phyloP scores from a whole-genome alignment of 2,113 vertebrate species.

The Hyaena hyaena region DNA sequence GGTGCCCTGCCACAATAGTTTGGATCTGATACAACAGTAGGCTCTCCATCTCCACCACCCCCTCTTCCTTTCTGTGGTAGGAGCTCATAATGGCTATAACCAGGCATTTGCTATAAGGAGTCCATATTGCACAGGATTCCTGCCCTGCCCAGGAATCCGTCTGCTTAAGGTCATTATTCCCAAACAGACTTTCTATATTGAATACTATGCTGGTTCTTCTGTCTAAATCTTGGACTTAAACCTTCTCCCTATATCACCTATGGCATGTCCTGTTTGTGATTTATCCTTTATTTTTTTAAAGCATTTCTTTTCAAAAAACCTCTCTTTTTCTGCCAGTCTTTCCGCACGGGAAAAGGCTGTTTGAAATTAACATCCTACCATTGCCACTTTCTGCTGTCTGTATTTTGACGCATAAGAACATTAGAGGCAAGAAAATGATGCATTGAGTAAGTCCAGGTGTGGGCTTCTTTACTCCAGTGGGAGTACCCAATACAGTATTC shows the following conservation, averaged over 20 bases:
- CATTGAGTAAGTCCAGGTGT: neutral
- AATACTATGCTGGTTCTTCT: neutral
- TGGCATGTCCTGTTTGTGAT: neutral
- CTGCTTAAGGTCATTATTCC: neutral
- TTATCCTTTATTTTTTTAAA: neutral
- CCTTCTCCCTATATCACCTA: neutral
- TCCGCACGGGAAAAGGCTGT: neutral
- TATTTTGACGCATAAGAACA: neutral
- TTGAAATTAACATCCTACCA: neutral
- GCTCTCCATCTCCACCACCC: accelerated
- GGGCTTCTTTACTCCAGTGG: neutral
- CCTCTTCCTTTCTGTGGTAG: neutral
- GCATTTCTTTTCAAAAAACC: neutral
- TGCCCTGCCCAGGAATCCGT: neutral
- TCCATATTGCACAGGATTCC: neutral
- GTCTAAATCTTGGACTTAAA: neutral
- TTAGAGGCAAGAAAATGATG: neutral
- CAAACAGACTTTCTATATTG: neutral
- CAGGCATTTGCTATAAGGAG: neutral
- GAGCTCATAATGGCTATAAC: neutral
- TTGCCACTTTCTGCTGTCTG: neutral
- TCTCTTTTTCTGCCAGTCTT: neutral
- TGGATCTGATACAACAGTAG: neutral
- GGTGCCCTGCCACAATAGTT: neutral
- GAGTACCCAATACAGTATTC: neutral